Evolutionary conservation across 2,888 invertebrate species (phyloP).

Genomic region (Nyleta sp.): DNA sequence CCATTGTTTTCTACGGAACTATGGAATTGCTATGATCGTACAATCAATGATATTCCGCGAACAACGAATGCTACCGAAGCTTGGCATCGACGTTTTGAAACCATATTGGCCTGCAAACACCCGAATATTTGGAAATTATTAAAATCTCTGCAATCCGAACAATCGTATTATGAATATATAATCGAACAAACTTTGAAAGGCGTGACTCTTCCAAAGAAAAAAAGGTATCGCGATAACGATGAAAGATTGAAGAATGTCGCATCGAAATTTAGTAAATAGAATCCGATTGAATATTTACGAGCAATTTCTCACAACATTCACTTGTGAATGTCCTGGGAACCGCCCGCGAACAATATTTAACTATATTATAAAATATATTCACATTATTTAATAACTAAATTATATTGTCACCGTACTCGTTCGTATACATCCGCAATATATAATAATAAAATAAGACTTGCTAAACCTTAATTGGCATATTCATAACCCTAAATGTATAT

Average conservation of each 20-base stretch:
- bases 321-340: too few species aligned
- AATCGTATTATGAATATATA: constrained; percentile 3
- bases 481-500: too few species aligned
- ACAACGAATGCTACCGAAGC: constrained; percentile 36
- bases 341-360: too few species aligned
- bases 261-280: too few species aligned
- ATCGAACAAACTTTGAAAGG: neutral
- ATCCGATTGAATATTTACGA: too few species aligned
- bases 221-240: neutral
- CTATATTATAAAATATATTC: too few species aligned
- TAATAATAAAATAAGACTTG: too few species aligned
- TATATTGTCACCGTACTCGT: too few species aligned
- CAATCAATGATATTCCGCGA: neutral
- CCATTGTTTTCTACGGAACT: neutral
- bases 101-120: constrained; percentile 13
- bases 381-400: too few species aligned
- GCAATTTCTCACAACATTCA: too few species aligned
- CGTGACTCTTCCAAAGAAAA: neutral
- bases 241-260: neutral
- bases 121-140: constrained; percentile 36
- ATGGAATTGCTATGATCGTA: constrained; percentile 27
- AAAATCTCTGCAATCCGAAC: constrained; percentile 8
- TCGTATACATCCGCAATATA: too few species aligned
- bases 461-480: too few species aligned
- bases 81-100: constrained; percentile 31